Evolutionary conservation across 2,888 invertebrate genomes (phyloP).

Genomic region (Prosapia bicincta): DNA sequence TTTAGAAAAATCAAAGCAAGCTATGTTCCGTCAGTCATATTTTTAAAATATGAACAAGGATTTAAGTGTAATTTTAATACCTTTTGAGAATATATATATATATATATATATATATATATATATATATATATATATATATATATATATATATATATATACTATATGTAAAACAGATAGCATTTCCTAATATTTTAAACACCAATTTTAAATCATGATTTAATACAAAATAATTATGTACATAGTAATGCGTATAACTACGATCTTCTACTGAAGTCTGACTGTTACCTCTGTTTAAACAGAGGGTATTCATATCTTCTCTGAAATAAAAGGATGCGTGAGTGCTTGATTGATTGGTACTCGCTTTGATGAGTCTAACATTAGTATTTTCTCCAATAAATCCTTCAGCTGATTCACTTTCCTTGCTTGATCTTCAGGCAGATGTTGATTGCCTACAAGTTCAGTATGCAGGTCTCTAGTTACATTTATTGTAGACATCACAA

Average conservation of each 20-base stretch:
- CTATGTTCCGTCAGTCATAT: no score
- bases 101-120: no score
- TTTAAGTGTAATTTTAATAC: no score
- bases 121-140: no score
- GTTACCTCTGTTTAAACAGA: slow-evolving; percentile 21
- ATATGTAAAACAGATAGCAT: background rate
- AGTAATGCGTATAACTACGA: background rate
- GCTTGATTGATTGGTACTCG: slow-evolving; percentile 93
- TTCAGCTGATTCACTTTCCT: slow-evolving; percentile 89
- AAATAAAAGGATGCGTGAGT: slow-evolving; percentile 91
- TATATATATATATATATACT: no score
- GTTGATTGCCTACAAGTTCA: slow-evolving; percentile 86
- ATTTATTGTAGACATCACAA: slow-evolving; percentile 90
- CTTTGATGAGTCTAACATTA: slow-evolving; percentile 89
- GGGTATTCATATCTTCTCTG: slow-evolving; percentile 72
- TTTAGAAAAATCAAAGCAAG: no score
- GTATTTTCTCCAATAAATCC: slow-evolving; percentile 86
- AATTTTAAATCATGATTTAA: background rate
- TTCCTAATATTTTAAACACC: background rate
- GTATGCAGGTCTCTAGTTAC: slow-evolving; percentile 79
- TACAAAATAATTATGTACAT: background rate
- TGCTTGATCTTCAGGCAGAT: slow-evolving; percentile 81
- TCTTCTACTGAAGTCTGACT: background rate
- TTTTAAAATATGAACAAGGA: no score
- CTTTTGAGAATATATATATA: no score